Evolutionary conservation across 2,113 vertebrate genomes (phyloP).

Genomic region (Pelecanoides urinatrix): DNA sequence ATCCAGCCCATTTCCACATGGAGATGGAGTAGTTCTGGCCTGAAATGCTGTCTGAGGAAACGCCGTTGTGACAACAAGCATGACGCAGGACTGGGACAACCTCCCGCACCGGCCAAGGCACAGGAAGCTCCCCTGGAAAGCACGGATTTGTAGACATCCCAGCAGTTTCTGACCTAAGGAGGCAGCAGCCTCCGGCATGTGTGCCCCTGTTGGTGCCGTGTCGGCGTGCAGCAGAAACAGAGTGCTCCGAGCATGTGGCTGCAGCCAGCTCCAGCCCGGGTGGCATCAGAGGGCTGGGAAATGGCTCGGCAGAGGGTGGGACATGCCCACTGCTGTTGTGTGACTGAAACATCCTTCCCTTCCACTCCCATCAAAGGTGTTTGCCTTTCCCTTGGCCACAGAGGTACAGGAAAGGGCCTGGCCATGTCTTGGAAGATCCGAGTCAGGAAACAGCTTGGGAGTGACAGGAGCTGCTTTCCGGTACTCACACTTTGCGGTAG

Average conservation of each 20-base stretch:
- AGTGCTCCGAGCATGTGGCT: fast-evolving
- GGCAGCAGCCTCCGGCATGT: background rate
- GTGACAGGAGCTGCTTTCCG: background rate
- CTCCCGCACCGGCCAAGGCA: fast-evolving
- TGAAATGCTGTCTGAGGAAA: background rate
- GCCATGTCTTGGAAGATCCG: background rate
- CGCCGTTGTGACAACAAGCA: background rate
- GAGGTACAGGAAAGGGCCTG: background rate
- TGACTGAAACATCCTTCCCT: background rate
- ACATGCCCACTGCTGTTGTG: fast-evolving
- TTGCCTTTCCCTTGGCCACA: background rate
- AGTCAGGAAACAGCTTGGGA: background rate
- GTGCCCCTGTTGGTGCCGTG: fast-evolving
- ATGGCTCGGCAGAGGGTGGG: background rate
- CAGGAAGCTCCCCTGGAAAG: background rate
- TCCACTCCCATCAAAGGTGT: background rate
- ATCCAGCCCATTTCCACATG: background rate
- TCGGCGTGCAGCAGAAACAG: fast-evolving
- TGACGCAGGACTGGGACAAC: too few species aligned
- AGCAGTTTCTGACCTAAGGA: background rate
- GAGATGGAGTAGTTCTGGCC: background rate
- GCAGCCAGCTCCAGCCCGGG: background rate
- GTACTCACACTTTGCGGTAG: fast-evolving
- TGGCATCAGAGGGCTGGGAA: background rate
- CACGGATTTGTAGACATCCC: fast-evolving